phyloP scores from a whole-genome alignment of 64 coral and sea anemone genomes.

The Exaiptasia diaphana region DNA sequence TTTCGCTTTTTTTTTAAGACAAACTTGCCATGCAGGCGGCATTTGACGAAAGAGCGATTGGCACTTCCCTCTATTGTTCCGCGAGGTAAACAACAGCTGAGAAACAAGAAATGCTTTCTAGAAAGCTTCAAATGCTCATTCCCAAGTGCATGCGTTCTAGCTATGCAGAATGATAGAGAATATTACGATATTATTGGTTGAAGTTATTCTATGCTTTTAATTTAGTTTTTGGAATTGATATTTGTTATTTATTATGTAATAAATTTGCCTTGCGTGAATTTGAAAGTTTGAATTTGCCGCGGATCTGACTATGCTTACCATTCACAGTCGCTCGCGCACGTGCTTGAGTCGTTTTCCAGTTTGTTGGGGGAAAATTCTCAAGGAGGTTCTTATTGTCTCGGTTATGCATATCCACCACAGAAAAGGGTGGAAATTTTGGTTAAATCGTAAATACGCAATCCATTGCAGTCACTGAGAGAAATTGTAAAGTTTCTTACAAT shows the following conservation, averaged over 20 bases:
- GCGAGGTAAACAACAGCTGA: background rate
- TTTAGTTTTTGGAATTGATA: background rate
- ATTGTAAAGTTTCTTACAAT: background rate
- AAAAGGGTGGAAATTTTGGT: background rate
- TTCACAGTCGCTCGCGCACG: background rate
- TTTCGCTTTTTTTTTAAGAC: background rate
- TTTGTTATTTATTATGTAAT: background rate
- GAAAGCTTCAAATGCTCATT: background rate
- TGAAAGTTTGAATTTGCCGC: background rate
- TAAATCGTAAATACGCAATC: background rate
- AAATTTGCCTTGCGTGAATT: background rate
- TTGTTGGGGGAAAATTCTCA: background rate
- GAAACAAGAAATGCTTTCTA: background rate
- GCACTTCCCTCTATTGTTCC: background rate
- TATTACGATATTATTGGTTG: background rate
- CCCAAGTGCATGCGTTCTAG: background rate
- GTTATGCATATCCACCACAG: background rate
- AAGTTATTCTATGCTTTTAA: background rate
- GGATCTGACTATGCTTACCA: background rate
- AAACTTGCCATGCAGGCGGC: background rate
- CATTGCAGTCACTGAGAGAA: background rate
- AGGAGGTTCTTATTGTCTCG: background rate
- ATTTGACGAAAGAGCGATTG: background rate
- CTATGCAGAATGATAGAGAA: no score
- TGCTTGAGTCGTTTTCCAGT: background rate